Base-by-base conservation (phyloP, 2,113 vertebrate genomes). In the Dicentrarchus labrax region DNA sequence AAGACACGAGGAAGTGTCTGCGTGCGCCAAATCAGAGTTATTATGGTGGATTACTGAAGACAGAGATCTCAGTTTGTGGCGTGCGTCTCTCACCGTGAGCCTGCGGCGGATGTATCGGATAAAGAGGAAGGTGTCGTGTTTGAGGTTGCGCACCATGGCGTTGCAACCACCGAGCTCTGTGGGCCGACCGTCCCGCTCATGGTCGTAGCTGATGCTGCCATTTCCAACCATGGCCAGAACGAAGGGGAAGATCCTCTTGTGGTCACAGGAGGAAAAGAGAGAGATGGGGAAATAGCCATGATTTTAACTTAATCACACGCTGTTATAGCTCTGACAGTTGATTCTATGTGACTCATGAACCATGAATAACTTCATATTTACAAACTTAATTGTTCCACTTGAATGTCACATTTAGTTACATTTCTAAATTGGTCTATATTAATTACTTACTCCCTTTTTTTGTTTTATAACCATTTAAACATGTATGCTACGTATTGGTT, bases 101-200 rank as follows among this genome's bases (percentile, higher is more conserved):
- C 98, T 93, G 88, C 97, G 96, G 76, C 98, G 98, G 64, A 98
- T 94, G 1, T 99, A 99, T 91, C 98, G 96, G 86, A 99, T 97
- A 87, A 99, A 97, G 59, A 99, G 94, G 95, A 99, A 99, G 72
- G 97, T 97, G 95, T 99, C 98, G 0, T 99, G 97, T n/a, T 97
- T 96, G 59, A 98, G 96, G 92, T 99, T 99, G 53, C 98, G 94
- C 86, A 99, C 96, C 90, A 98, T 97, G 83, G 97, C 97, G 0
- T 96, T 98, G 91, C 98, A 99, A 79, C 98, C 97, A 0, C 98
- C 97, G 30, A 99, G 93, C 88, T 99, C 97, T 0, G 97, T 98
- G 11, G 97, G 96, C 1, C 97, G 92, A 7, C 98, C 98, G 0
- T 99, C 98, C 0, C 97, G 94, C 75, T 98, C 97, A 1, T 99